Evolutionary conservation across 2,888 invertebrate genomes (phyloP), one percentile per base, ranked within the genome.

Genomic region (Macaria liturata): DNA sequence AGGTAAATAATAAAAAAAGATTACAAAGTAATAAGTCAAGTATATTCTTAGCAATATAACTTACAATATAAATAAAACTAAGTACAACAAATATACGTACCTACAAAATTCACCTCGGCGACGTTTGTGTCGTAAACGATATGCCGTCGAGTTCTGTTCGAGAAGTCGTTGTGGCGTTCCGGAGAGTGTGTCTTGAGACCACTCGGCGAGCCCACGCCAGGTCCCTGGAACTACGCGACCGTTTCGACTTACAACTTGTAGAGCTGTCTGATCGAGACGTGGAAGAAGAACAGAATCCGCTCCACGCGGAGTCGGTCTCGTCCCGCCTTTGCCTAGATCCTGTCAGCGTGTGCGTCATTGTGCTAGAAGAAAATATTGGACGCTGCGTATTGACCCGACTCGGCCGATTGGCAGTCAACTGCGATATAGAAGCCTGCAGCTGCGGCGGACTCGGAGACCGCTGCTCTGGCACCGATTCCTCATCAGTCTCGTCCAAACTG

Each of bases 191-290:
- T 45, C 75, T 78, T 2, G 83, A 76, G 32, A 81, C 67, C 1
- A 87, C 83, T 7, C 83, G 80, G 2, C 79, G 76, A 1, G 86
- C 84, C 87, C 88, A 86, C 5, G 82, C 79, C 43, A 88, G 59
- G 69, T 86, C 81, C 1, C 84, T 77, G 1, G 82, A 80, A 49
- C 72, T 72, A 30, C 74, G 71, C 2, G 80, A 75, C 51, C 68
- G 69, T 2, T 74, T 70, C 0, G 84, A 80, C 55, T 81, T 83
- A 0, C 81, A 83, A 59, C 77, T 84, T 0, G 71, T 74, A 0
- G 83, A 79, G 46, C 77, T 83, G 30, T 61, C 54, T 0, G 83
- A 76, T 42, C 74, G 70, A 9, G 65, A 77, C 3, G 83, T 75
- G 7, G 78, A 72, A 3, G 73, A 78, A 44, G 71, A 80, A 4